These are phyloP conservation scores for Brachionus paranguensis DNA, from an alignment of 1,140 invertebrate species.

Conservation along the genomic window DNA sequence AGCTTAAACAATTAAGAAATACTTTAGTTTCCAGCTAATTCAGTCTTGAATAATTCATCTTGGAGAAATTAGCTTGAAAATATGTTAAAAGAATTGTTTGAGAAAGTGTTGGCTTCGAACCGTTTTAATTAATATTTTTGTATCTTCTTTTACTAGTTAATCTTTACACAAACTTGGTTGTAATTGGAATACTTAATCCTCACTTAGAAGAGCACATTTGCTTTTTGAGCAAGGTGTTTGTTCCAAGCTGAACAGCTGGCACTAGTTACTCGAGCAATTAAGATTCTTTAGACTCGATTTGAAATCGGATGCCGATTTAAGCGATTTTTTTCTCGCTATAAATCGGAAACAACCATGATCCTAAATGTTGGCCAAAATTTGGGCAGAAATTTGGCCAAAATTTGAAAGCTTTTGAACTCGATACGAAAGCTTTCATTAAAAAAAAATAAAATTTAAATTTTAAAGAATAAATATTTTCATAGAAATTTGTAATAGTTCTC, in stretches of 20 bases:
- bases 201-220: background rate
- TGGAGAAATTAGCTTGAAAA: background rate
- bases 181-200: background rate
- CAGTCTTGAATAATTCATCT: background rate
- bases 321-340: background rate
- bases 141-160: conserved; percentile 7
- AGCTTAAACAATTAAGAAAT: conserved; percentile 21
- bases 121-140: background rate
- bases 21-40: conserved; percentile 34
- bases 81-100: background rate
- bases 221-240: background rate
- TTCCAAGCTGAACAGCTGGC: background rate
- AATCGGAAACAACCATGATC: background rate
- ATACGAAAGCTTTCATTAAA: background rate
- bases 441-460: background rate
- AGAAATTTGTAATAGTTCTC: conserved; percentile 30
- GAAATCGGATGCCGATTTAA: background rate
- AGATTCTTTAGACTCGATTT: background rate
- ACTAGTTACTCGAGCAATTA: background rate
- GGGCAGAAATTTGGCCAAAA: too few species aligned
- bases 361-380: background rate
- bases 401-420: background rate
- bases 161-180: background rate
- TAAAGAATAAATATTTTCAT: conserved; percentile 23
- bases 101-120: conserved; percentile 12